These are phyloP conservation scores for Phasianus colchicus DNA, from an alignment of 2,113 vertebrate species.

Conservation along the genomic window DNA sequence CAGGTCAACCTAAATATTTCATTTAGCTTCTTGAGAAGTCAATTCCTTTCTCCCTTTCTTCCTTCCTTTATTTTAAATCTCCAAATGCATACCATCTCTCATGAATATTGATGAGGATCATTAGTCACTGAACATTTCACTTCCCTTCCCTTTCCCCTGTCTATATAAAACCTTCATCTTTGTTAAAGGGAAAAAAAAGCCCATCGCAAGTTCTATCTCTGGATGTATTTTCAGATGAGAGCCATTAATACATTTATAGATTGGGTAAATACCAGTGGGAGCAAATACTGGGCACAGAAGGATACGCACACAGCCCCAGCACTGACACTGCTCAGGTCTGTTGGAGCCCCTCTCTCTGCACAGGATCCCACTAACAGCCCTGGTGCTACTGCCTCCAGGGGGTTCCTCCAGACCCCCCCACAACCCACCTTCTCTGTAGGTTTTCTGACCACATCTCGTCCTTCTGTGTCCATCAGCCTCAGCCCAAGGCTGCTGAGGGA, in stretches of 20 bases:
- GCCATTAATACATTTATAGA: slow-evolving; percentile 22
- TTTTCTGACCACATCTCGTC: neutral
- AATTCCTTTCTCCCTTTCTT: slow-evolving; percentile 43
- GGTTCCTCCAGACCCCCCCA: fast-evolving
- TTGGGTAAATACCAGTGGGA: neutral
- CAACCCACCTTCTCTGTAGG: fast-evolving
- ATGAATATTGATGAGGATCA: slow-evolving; percentile 74
- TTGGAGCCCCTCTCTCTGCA: neutral
- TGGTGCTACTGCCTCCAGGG: fast-evolving
- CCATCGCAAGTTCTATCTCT: neutral
- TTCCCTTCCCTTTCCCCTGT: slow-evolving; percentile 24
- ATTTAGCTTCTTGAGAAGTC: slow-evolving; percentile 65
- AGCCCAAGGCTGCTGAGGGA: neutral
- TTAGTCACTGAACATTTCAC: slow-evolving; percentile 66
- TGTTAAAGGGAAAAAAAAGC: neutral
- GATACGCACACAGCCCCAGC: fast-evolving
- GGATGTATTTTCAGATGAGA: slow-evolving; percentile 11
- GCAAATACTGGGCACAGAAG: neutral
- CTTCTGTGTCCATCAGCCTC: neutral
- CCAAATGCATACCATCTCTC: neutral
- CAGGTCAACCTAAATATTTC: slow-evolving; percentile 69
- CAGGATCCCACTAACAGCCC: neutral
- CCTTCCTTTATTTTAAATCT: slow-evolving; percentile 50
- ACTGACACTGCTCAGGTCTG: neutral
- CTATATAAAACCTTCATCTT: slow-evolving; percentile 53